Evolutionary conservation across 2,113 vertebrate species (phyloP).

Genomic region (Eubucco bourcierii): DNA sequence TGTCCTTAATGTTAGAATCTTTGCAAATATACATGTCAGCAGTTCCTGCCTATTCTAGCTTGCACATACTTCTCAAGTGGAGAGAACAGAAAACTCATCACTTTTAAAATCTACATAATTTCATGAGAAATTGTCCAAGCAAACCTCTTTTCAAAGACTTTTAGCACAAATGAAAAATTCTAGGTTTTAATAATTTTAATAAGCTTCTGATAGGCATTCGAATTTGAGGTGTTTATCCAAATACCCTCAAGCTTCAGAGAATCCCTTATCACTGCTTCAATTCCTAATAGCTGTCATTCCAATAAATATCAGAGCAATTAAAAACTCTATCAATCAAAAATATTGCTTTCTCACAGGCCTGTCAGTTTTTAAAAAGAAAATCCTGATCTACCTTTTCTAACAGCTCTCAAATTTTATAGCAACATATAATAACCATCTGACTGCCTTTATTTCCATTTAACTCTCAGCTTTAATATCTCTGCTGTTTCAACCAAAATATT

Average conservation of each 20-base stretch:
- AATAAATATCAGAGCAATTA: constrained; percentile 64
- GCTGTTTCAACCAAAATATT: constrained; percentile 79
- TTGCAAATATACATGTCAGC: background rate
- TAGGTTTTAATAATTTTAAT: constrained; percentile 64
- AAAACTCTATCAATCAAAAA: constrained; percentile 50
- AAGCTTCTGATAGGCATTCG: constrained; percentile 56
- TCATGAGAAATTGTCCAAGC: constrained; percentile 35
- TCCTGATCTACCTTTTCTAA: constrained; percentile 77
- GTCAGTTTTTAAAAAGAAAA: constrained; percentile 77
- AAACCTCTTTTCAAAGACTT: constrained; percentile 53
- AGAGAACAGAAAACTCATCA: background rate
- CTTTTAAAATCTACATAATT: background rate
- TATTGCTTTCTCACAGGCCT: constrained; percentile 59
- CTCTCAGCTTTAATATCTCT: constrained; percentile 78
- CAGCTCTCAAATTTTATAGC: constrained; percentile 78
- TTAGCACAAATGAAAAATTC: constrained; percentile 53
- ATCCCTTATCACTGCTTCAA: constrained; percentile 40
- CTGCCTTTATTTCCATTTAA: constrained; percentile 80
- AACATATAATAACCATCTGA: constrained; percentile 80
- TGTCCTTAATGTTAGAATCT: constrained; percentile 3
- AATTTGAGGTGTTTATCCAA: constrained; percentile 68
- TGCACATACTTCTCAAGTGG: background rate
- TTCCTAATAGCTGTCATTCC: constrained; percentile 64
- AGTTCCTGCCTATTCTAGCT: background rate
- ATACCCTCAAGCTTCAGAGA: constrained; percentile 65